phyloP scores from a whole-genome alignment of 2,113 vertebrate genomes.

The Bubo scandiacus region DNA sequence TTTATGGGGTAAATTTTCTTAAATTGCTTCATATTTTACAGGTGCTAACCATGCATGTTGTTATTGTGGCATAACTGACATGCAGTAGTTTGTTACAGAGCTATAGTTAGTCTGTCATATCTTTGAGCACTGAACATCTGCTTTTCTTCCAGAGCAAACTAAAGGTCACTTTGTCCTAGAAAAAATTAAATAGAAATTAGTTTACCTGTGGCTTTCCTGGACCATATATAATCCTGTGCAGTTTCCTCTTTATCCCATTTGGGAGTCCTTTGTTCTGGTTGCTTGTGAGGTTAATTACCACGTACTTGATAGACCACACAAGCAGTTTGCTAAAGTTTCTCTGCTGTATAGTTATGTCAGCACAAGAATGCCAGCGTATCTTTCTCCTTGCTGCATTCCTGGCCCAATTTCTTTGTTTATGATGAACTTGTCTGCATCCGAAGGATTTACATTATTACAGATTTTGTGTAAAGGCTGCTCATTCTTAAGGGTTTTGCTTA shows the following conservation, averaged over 20 bases:
- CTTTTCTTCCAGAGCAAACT: neutral
- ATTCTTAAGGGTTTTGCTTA: neutral
- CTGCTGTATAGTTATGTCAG: neutral
- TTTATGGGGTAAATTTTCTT: neutral
- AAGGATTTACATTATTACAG: neutral
- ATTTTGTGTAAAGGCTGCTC: neutral
- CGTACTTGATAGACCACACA: neutral
- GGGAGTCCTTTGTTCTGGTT: neutral
- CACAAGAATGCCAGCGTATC: neutral
- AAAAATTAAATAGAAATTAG: neutral
- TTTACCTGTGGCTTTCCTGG: neutral
- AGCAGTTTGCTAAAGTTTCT: neutral
- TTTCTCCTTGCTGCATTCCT: neutral
- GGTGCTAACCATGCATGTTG: fast-evolving
- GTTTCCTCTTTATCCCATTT: neutral
- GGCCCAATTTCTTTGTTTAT: neutral
- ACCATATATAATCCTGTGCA: neutral
- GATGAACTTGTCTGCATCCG: neutral
- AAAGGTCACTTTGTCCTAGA: neutral
- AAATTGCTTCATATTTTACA: neutral
- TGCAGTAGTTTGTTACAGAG: neutral
- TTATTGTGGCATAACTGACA: neutral
- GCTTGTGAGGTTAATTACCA: constrained; percentile 5
- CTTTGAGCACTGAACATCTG: neutral
- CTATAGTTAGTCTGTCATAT: neutral